Conservation (phyloP, 2,113 vertebrate species). For the Alaudala cheleensis region DNA sequence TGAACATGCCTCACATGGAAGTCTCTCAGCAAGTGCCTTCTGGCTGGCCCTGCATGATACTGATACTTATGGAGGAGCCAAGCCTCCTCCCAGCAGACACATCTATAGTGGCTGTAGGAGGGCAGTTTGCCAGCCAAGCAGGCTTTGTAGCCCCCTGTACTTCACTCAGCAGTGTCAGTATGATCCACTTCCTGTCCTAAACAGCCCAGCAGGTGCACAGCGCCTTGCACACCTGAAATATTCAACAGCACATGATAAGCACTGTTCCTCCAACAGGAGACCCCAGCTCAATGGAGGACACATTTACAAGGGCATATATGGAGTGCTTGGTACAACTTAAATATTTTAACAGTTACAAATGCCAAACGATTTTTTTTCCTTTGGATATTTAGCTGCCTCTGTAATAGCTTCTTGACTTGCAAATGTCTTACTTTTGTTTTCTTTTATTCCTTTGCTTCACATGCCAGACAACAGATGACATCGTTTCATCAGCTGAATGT, state of each 20-base stretch:
- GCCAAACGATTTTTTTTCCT: too few relatives aligned
- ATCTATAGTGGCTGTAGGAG: neutral
- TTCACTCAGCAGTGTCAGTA: neutral
- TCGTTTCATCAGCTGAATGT: slow-evolving; percentile 96
- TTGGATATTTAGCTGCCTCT: neutral
- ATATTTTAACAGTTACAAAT: neutral
- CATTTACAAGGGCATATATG: neutral
- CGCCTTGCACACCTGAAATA: neutral
- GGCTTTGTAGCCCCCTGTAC: neutral
- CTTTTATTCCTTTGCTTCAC: neutral
- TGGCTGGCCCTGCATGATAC: accelerated
- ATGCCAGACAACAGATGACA: slow-evolving; percentile 91
- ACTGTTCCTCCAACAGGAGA: accelerated
- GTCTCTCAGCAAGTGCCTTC: neutral
- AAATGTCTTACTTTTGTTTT: neutral
- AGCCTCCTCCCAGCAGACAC: neutral
- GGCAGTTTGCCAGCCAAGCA: neutral
- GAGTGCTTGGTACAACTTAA: neutral
- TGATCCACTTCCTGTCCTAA: neutral
- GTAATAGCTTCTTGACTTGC: neutral
- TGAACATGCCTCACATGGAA: neutral
- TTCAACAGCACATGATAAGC: neutral
- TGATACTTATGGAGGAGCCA: neutral
- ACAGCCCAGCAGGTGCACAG: neutral
- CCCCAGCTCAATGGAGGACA: neutral